Conservation (phyloP, 2,888 invertebrate species). For the Caenorhabditis becei region DNA sequence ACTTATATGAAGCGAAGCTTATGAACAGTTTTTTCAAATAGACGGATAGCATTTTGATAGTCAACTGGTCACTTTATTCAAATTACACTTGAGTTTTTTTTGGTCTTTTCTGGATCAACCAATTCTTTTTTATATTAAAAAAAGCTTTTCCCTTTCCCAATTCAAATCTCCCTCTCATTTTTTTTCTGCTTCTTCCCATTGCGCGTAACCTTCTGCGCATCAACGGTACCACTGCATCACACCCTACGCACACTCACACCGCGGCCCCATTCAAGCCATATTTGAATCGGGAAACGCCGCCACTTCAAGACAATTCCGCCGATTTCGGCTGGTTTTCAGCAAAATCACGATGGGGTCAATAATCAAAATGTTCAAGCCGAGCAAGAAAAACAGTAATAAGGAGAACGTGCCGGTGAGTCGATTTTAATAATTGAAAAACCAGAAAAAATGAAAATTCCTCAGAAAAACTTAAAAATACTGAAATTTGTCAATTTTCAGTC, state of each 20-base stretch:
- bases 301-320: background rate
- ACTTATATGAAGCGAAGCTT: no score
- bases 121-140: no score
- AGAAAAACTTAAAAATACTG: background rate
- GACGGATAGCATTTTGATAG: no score
- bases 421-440: background rate
- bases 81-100: no score
- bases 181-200: conserved; percentile 28
- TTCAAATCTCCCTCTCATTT: conserved; percentile 20
- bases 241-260: conserved; percentile 22
- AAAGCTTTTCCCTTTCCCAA: background rate
- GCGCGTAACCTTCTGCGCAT: conserved; percentile 12
- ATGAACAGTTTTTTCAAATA: no score
- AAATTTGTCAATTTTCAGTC: conserved; percentile 56
- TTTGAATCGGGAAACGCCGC: conserved; percentile 29
- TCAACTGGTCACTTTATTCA: no score
- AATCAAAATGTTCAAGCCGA: conserved; percentile 66
- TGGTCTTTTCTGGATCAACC: no score
- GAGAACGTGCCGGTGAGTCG: conserved; percentile 64
- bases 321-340: conserved; percentile 42
- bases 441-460: background rate
- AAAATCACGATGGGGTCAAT: conserved; percentile 53
- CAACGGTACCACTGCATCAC: background rate
- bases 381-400: conserved; percentile 65
- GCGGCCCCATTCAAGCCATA: background rate